phyloP scores from a whole-genome alignment of 2,113 vertebrate genomes.

The Mirza zaza region DNA sequence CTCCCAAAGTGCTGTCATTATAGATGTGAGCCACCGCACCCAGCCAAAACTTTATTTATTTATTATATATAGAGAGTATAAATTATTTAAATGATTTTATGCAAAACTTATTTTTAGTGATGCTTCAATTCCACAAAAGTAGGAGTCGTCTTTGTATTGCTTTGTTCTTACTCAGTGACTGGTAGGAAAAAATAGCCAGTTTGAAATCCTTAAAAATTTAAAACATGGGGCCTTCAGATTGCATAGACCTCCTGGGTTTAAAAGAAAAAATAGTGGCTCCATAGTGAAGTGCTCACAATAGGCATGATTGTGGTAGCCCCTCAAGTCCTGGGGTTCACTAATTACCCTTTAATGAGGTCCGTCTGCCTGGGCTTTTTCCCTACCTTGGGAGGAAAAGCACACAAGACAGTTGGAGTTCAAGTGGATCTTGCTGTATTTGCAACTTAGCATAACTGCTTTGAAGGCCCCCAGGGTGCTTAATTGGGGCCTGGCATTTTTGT shows the following conservation, averaged over 20 bases:
- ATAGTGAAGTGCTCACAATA: conserved; percentile 66
- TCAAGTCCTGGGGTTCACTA: conserved; percentile 73
- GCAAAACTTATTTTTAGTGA: background rate
- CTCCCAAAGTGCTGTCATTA: too few species aligned
- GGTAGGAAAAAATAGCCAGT: background rate
- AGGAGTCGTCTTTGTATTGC: background rate
- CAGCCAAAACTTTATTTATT: background rate
- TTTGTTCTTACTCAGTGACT: conserved; percentile 42
- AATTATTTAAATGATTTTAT: conserved; percentile 39
- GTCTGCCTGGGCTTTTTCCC: conserved; percentile 60
- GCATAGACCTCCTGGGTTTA: conserved; percentile 21
- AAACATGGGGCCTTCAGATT: conserved; percentile 43
- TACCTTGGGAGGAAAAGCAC: conserved; percentile 67
- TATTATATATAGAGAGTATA: background rate
- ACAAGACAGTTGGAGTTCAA: conserved; percentile 70
- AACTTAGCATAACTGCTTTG: conserved; percentile 76
- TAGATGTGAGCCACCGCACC: too few species aligned
- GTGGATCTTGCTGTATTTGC: conserved; percentile 75
- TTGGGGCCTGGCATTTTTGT: conserved; percentile 63
- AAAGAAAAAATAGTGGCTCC: conserved; percentile 8
- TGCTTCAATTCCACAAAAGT: background rate
- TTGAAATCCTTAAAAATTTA: conserved; percentile 63
- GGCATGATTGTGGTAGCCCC: conserved; percentile 52
- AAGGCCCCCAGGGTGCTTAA: conserved; percentile 66
- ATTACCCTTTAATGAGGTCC: conserved; percentile 74